These are phyloP conservation scores for Diachasmimorpha longicaudata DNA, from an alignment of 1,140 invertebrate species.

Conservation along the genomic window DNA sequence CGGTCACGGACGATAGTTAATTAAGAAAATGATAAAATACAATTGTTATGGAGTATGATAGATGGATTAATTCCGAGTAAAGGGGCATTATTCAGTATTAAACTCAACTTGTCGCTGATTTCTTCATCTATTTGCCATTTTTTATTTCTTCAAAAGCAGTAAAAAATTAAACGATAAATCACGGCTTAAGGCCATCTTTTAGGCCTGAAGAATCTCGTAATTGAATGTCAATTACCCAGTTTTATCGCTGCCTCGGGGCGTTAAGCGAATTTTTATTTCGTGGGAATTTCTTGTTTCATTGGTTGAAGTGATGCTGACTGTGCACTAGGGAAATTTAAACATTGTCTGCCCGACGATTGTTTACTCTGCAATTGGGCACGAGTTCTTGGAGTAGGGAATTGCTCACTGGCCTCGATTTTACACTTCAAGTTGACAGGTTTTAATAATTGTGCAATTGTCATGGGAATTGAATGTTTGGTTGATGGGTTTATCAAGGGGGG, in stretches of 20 bases:
- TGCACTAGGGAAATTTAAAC: neutral
- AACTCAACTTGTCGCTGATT: neutral
- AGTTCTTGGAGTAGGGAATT: constrained; percentile 13
- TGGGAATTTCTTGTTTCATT: neutral
- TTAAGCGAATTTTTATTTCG: neutral
- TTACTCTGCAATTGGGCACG: neutral
- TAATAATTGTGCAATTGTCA: constrained; percentile 8
- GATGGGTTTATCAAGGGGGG: neutral
- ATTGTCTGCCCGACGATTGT: neutral
- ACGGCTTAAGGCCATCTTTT: too few relatives aligned
- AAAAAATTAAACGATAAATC: neutral
- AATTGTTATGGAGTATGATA: neutral
- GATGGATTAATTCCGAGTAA: neutral
- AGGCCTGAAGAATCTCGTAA: too few relatives aligned
- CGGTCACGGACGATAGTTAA: neutral
- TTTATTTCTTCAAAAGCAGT: neutral
- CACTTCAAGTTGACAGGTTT: neutral
- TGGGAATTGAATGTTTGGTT: neutral
- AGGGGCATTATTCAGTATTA: neutral
- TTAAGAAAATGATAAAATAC: neutral
- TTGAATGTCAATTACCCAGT: neutral
- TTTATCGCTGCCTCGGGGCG: neutral
- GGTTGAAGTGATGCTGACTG: neutral
- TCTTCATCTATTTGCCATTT: neutral
- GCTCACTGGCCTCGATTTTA: neutral